Evolutionary conservation across 2,797 vertebrate genomes (phyloP), one percentile per base, ranked within the genome.

Genomic region (Pyrocephalus nanus): DNA sequence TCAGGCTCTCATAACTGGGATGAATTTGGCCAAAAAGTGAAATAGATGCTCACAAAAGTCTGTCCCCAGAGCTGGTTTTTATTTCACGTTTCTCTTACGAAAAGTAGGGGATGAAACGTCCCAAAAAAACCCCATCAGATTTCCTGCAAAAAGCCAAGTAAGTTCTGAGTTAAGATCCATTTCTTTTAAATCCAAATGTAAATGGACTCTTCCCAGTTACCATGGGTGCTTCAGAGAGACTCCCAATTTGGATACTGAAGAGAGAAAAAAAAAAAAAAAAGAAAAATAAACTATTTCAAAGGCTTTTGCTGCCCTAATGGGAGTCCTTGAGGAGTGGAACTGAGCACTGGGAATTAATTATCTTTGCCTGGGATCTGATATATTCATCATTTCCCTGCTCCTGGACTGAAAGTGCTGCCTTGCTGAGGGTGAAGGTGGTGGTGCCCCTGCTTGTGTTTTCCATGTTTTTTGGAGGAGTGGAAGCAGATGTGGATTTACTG

Each of bases 1-100:
- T 69, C 54, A 23, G 43, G n/a, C 26, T 60, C 84, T 42, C 18
- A 26, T 58, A 86, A 78, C 4, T 47, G 66, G 54, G 50, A 11
- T 65, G 29, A 57, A 55, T 88, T 51, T 55, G 62, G 34, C 21
- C 69, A 14, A 58, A 15, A 48, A 88, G 14, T 23, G 64, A 45
- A 36, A 34, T 0, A 66, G 7, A n/a, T 14, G 2, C 38, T 57
- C 22, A 12, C 22, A 6, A 18, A 78, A 71, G 15, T 22, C 55
- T n/a, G 27, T 47, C 66, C 50, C 45, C 75, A 26, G 10, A 50
- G 58, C 29, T 47, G 30, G 18, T 26, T 30, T 30, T 48, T 15
- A 15, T 17, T 13, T 5, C 4, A 1, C 1, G 0, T 74, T 84
- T 53, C 61, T 74, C 29, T 42, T 29, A 3, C 0, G 27, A 60